Evolutionary conservation across 64 coral and sea anemone genomes (phyloP).

Genomic region (Montipora capricornis): DNA sequence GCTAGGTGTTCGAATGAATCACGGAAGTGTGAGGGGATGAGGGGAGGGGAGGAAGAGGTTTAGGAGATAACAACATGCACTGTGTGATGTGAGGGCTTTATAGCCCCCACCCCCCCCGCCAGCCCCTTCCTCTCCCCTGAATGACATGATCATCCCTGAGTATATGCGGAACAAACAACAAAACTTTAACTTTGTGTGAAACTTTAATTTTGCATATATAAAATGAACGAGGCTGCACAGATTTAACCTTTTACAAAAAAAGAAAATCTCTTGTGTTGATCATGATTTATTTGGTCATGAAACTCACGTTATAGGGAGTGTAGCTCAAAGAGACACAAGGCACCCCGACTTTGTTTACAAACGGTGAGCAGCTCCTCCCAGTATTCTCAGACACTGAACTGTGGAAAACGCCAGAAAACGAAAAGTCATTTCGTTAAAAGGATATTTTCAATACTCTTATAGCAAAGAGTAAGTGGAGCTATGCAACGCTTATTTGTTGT

Average conservation of each 20-base stretch:
- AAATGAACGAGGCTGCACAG: neutral
- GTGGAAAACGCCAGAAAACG: neutral
- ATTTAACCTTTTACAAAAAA: neutral
- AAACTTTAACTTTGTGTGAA: neutral
- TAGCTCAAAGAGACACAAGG: slow-evolving; percentile 45
- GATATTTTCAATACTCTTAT: too few relatives aligned
- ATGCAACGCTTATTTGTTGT: too few relatives aligned
- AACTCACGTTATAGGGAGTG: slow-evolving; percentile 36
- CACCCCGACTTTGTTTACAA: slow-evolving; percentile 56
- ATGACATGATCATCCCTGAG: too few relatives aligned
- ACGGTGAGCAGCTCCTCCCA: slow-evolving; percentile 52
- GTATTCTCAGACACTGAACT: slow-evolving; percentile 18
- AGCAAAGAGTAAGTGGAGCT: neutral
- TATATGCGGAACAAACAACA: neutral
- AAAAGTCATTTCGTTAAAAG: neutral
- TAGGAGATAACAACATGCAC: too few relatives aligned
- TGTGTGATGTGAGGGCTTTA: too few relatives aligned
- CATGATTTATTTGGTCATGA: neutral
- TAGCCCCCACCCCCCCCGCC: too few relatives aligned
- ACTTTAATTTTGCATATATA: too few relatives aligned
- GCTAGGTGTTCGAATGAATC: too few relatives aligned
- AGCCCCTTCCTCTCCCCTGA: too few relatives aligned
- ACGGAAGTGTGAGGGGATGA: too few relatives aligned
- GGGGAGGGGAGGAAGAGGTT: too few relatives aligned
- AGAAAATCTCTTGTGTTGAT: too few relatives aligned